Base-by-base conservation (phyloP, 2,113 vertebrate species). In the Microtus pennsylvanicus region DNA sequence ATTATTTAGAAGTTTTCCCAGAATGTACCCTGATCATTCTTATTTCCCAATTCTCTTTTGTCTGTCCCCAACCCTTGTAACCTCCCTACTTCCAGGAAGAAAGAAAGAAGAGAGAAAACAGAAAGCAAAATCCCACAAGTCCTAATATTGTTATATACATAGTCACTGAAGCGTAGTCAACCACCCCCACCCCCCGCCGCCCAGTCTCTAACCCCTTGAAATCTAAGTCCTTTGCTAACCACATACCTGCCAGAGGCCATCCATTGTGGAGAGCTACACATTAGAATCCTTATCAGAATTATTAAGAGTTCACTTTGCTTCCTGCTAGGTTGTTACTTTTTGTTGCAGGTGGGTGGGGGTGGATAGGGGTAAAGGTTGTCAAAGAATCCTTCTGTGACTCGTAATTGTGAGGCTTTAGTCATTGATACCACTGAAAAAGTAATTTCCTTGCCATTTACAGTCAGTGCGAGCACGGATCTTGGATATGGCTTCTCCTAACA, bases 141-240 rank as follows among this genome's bases (percentile, higher is more conserved):
- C 69, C 35, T n/a, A 70, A n/a, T 70, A 8, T 70, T 70, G 35
- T 70, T 70, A 19, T 7, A 16, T 17, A 19, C 17, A n/a, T 70
- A n/a, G 33, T 70, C 69, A 70, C 33, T 70, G 69, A 33, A 6
- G 2, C 69, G 35, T 17, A 6, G 6, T 35, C 33, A 35, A 33
- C 33, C 13, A 5, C 33, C 13, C 50, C 2, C 0, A n/a, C n/a
- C n/a, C n/a, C n/a, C n/a, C n/a, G n/a, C 50, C 13, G 2, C 16
- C 69, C 69, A 70, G 33, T 35, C 5, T 35, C 13, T 17, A 69
- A 6, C 6, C 5, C 14, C 33, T 70, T 70, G 5, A 70, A 70
- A 70, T 35, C 69, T 35, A 14, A 70, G 69, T 70, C 69, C 69
- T 35, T 35, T 2, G 10, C 10, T 11, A 67, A 67, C 26, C 33